These are phyloP conservation scores for Barypeithes pellucidus DNA, from an alignment of 2,888 invertebrate species.

Conservation along the genomic window DNA sequence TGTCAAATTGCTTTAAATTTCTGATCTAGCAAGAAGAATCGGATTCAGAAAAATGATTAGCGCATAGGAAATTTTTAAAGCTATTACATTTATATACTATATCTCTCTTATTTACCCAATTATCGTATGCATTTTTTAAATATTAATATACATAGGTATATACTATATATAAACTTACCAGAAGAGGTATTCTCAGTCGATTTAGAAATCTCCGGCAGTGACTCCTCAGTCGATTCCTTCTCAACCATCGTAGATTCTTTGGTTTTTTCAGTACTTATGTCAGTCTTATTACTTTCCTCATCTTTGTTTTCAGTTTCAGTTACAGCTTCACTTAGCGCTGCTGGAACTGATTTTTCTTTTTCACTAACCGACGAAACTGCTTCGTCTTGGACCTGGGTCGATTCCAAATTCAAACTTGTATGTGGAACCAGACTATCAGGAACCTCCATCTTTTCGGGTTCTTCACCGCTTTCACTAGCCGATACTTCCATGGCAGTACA, in stretches of 20 bases:
- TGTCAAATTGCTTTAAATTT: too few relatives aligned
- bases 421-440: background rate
- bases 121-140: too few relatives aligned
- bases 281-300: constrained; percentile 36
- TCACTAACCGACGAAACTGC: background rate
- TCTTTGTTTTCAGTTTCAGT: background rate
- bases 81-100: too few relatives aligned
- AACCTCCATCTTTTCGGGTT: constrained; percentile 7
- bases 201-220: background rate
- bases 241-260: constrained; percentile 7
- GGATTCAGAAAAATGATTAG: too few relatives aligned
- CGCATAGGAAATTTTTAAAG: too few relatives aligned
- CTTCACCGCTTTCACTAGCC: background rate
- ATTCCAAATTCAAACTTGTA: constrained; percentile 28
- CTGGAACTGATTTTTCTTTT: background rate
- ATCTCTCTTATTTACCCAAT: too few relatives aligned
- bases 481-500: background rate
- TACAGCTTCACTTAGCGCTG: constrained; percentile 2
- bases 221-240: background rate
- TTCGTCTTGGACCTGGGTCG: background rate
- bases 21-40: too few relatives aligned
- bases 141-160: too few relatives aligned
- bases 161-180: constrained; percentile 15
- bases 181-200: constrained; percentile 7
- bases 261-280: background rate